Evolutionary conservation across 2,888 invertebrate genomes (phyloP).

Genomic region (Leucophenga maculata): DNA sequence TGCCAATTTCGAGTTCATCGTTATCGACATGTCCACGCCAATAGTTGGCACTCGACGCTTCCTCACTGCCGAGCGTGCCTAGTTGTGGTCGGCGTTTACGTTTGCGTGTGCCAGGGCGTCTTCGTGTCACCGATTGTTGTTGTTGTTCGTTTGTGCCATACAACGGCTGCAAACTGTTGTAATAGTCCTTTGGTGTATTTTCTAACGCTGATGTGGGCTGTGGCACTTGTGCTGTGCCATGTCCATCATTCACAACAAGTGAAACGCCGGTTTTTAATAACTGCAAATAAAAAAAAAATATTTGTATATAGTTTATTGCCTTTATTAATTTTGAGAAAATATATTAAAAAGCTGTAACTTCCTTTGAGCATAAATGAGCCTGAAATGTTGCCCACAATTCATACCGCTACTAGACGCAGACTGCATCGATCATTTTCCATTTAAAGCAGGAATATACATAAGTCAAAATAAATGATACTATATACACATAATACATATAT

Average conservation of each 20-base stretch:
- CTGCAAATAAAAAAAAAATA: slow-evolving; percentile 45
- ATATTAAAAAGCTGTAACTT: too few species aligned
- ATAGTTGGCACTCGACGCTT: slow-evolving; percentile 33
- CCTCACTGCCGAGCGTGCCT: slow-evolving; percentile 50
- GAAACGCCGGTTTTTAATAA: slow-evolving; percentile 70
- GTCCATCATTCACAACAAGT: slow-evolving; percentile 56
- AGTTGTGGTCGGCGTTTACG: slow-evolving; percentile 77
- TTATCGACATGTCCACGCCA: slow-evolving; percentile 72
- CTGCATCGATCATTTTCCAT: too few species aligned
- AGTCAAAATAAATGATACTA: too few species aligned
- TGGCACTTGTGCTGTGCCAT: slow-evolving; percentile 12
- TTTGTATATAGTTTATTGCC: too few species aligned
- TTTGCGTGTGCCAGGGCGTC: slow-evolving; percentile 67
- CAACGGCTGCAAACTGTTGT: slow-evolving; percentile 32
- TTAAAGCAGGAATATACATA: too few species aligned
- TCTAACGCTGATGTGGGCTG: neutral
- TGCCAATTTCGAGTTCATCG: slow-evolving; percentile 47
- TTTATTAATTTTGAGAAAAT: too few species aligned
- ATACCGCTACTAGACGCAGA: too few species aligned
- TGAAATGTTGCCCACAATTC: too few species aligned
- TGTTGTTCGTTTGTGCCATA: slow-evolving; percentile 23
- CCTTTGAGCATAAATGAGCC: too few species aligned
- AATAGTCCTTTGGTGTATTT: neutral
- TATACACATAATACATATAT: too few species aligned
- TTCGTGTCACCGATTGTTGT: slow-evolving; percentile 15